These are phyloP conservation scores for Catotricha subobsoleta DNA, from an alignment of 2,888 invertebrate species.

Conservation along the genomic window DNA sequence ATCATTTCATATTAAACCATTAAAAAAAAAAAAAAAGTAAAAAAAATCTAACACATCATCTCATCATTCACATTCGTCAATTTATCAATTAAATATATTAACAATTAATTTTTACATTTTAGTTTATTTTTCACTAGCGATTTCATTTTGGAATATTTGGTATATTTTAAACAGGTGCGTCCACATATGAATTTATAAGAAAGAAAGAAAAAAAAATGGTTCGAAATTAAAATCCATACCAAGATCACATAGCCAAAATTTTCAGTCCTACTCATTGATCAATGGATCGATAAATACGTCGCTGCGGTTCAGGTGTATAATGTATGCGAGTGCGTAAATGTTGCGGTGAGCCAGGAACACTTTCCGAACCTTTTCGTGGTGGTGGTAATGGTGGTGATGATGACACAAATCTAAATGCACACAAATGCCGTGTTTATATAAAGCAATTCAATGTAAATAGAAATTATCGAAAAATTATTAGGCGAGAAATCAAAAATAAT, in stretches of 20 bases:
- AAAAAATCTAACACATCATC: too few relatives aligned
- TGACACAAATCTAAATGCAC: conserved; percentile 31
- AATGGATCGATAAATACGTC: conserved; percentile 29
- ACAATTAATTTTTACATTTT: too few relatives aligned
- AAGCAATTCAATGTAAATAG: background rate
- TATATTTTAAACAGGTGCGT: too few relatives aligned
- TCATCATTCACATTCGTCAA: too few relatives aligned
- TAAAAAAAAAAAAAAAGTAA: too few relatives aligned
- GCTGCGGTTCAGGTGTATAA: conserved; percentile 39
- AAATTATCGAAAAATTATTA: too few relatives aligned
- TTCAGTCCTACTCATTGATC: conserved; percentile 7
- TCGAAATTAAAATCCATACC: conserved; percentile 5
- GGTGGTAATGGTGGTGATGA: conserved; percentile 31
- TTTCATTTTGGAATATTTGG: too few relatives aligned
- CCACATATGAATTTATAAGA: too few relatives aligned
- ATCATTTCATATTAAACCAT: too few relatives aligned
- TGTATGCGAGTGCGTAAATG: conserved; percentile 43
- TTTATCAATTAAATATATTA: too few relatives aligned
- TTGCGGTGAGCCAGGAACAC: conserved; percentile 51
- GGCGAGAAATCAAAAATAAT: background rate
- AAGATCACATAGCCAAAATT: conserved; percentile 7
- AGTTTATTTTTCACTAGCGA: too few relatives aligned
- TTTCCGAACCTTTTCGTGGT: conserved; percentile 43
- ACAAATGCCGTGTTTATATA: background rate
- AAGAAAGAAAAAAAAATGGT: background rate